phyloP scores from a whole-genome alignment of 2,888 invertebrate species.

The Gastracanthus pulcherrimus region DNA sequence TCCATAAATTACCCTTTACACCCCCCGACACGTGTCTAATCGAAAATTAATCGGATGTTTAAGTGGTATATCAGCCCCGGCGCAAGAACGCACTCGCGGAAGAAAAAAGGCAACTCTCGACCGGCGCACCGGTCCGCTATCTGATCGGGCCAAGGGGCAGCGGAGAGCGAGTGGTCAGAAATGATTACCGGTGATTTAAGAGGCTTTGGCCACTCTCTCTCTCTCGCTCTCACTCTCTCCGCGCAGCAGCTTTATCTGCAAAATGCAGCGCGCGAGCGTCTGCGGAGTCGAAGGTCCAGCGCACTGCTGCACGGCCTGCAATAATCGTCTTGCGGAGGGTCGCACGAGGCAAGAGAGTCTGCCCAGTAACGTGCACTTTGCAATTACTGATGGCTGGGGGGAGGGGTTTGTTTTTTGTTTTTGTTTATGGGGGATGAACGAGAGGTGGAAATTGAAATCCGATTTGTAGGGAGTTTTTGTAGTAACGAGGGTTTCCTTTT shows the following conservation, averaged over 20 bases:
- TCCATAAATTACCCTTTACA: conserved; percentile 31
- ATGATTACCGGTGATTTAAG: conserved; percentile 69
- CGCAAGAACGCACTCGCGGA: neutral
- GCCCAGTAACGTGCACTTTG: conserved; percentile 34
- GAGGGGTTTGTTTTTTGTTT: neutral
- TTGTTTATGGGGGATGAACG: conserved; percentile 16
- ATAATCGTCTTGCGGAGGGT: conserved; percentile 50
- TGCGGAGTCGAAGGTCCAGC: conserved; percentile 41
- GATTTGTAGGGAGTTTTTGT: no score
- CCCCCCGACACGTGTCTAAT: conserved; percentile 12
- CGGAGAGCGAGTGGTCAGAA: conserved; percentile 66
- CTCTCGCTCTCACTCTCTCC: conserved; percentile 64
- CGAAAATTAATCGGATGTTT: conserved; percentile 54
- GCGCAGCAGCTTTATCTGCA: conserved; percentile 70
- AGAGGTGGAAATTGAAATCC: no score
- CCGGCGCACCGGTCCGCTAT: neutral
- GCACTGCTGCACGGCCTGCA: conserved; percentile 41
- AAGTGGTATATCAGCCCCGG: conserved; percentile 24
- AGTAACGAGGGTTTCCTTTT: no score
- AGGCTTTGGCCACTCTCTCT: conserved; percentile 65
- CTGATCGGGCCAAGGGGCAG: no score
- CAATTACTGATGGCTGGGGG: conserved; percentile 13
- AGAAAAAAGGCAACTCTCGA: neutral
- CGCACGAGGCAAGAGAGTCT: neutral
- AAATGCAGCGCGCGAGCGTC: conserved; percentile 66